A percentile compares a stretch with the other conserved stretches of the same genome.
These are phyloP conservation scores for Apostichopus californicus DNA, from an alignment of 35 echinoderm and acorn worm species.

Conservation along the genomic window DNA sequence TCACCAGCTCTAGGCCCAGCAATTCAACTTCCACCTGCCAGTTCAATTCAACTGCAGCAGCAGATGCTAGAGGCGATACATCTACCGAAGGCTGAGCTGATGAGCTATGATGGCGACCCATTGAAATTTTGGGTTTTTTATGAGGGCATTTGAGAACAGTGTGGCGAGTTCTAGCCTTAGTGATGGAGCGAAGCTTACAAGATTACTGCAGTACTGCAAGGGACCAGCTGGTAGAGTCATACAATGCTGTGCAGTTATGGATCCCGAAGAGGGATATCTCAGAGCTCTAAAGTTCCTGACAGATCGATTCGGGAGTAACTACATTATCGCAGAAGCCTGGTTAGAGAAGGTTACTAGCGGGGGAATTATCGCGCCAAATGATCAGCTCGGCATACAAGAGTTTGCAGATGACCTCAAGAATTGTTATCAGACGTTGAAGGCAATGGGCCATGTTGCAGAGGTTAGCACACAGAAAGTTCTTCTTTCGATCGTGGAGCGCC, in stretches of 20 bases:
- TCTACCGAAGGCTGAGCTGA: constrained; percentile 47
- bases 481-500: neutral
- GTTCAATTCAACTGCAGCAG: constrained; percentile 16
- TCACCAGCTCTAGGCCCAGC: neutral
- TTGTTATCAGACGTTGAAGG: neutral
- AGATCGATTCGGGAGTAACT: constrained; percentile 49
- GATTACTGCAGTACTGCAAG: constrained; percentile 59
- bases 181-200: constrained; percentile 55
- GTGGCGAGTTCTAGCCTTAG: constrained; percentile 35
- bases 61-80: constrained; percentile 49
- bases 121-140: constrained; percentile 58
- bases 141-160: constrained; percentile 60
- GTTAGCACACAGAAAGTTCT: neutral
- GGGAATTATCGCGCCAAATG: neutral
- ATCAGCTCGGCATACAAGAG: neutral
- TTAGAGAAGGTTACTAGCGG: neutral
- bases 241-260: constrained; percentile 57
- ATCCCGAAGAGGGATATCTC: constrained; percentile 36
- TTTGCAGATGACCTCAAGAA: neutral
- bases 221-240: constrained; percentile 37
- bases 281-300: constrained; percentile 42
- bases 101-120: constrained; percentile 52
- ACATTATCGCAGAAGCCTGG: constrained; percentile 62
- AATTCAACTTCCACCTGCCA: neutral
- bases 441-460: neutral